Evolutionary conservation across 2,797 vertebrate species (phyloP).

Genomic region (Caiman crocodilus): DNA sequence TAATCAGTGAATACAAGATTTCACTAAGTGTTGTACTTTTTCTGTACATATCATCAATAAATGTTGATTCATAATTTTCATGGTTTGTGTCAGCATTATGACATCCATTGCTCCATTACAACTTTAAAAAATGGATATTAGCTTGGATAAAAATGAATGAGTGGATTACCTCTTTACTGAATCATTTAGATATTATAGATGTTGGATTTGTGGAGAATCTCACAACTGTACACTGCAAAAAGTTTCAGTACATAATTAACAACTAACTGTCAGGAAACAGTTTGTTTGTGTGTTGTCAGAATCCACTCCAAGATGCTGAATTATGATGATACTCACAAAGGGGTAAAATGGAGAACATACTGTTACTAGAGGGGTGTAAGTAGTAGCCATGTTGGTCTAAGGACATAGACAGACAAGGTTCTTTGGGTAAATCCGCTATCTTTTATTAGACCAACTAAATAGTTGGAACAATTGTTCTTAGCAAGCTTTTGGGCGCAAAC

Average conservation of each 20-base stretch:
- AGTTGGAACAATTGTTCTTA: too few species aligned
- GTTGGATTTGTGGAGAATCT: not conserved
- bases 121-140: not conserved
- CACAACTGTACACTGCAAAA: not conserved
- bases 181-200: not conserved
- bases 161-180: not conserved
- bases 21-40: constrained; percentile 95
- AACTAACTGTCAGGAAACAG: not conserved
- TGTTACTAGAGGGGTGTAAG: not conserved
- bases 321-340: not conserved
- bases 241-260: not conserved
- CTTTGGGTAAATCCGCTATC: too few species aligned
- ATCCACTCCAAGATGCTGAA: not conserved
- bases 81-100: constrained; percentile 22
- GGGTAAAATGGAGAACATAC: too few species aligned
- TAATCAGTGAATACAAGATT: constrained; percentile 84
- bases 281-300: not conserved
- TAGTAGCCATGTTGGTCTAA: not conserved
- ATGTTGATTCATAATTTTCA: constrained; percentile 94
- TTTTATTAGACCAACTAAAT: too few species aligned
- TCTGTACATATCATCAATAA: constrained; percentile 98
- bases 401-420: not conserved
- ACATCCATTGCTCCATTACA: not conserved
- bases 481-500: too few species aligned
- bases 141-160: not conserved